Conservation (phyloP, 2,888 invertebrate species). For the Petrophora chlorosata region DNA sequence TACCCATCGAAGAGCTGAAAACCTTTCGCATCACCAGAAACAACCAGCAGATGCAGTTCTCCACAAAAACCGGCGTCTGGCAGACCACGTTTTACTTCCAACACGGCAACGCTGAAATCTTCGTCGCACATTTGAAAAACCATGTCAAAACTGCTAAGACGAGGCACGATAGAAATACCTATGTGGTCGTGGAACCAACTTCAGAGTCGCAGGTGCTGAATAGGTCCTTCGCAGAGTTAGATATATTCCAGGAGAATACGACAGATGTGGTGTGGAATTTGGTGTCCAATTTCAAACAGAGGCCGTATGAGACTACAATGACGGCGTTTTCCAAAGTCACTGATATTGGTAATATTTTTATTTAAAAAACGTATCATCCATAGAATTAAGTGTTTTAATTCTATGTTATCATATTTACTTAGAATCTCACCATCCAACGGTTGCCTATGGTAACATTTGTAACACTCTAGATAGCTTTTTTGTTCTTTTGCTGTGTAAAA, state of each 20-base stretch:
- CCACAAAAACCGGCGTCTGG: slow-evolving; percentile 80
- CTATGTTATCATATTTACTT: too few relatives aligned
- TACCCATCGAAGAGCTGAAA: slow-evolving; percentile 69
- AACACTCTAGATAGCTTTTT: too few relatives aligned
- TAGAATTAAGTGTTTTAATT: too few relatives aligned
- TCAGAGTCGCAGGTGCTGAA: slow-evolving; percentile 87
- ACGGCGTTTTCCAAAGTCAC: slow-evolving; percentile 94
- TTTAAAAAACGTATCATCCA: neutral
- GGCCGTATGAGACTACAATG: slow-evolving; percentile 93
- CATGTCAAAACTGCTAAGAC: slow-evolving; percentile 87
- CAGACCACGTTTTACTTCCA: slow-evolving; percentile 94
- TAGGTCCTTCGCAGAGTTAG: slow-evolving; percentile 93
- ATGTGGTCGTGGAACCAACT: slow-evolving; percentile 86
- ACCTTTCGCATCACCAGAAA: slow-evolving; percentile 69
- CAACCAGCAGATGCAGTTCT: slow-evolving; percentile 75
- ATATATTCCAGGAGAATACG: slow-evolving; percentile 89
- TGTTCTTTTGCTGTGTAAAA: too few relatives aligned
- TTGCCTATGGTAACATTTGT: too few relatives aligned
- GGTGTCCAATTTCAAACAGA: slow-evolving; percentile 75
- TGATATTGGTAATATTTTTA: slow-evolving; percentile 84
- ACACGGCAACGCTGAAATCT: slow-evolving; percentile 92
- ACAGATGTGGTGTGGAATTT: slow-evolving; percentile 87
- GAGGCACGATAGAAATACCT: slow-evolving; percentile 85
- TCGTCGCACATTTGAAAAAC: slow-evolving; percentile 86
- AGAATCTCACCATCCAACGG: too few relatives aligned